Base-by-base conservation (phyloP, 1,140 invertebrate species). In the Diorhabda carinulata region DNA sequence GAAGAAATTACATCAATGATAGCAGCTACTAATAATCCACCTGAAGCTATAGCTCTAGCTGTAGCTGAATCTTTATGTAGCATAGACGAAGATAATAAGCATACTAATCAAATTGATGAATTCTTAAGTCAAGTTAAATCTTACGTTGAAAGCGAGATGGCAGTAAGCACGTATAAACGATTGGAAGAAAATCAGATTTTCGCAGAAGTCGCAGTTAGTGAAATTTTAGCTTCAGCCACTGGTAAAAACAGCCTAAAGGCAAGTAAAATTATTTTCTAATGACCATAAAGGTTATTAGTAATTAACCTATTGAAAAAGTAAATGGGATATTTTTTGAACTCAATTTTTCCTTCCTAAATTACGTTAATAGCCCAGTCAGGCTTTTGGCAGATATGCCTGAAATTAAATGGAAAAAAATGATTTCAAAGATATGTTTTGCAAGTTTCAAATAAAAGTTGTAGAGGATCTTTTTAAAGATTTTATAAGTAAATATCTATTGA, bases 81-180 rank as follows among this genome's bases (percentile, higher is more conserved):
- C n/a, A 87, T 91, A 44, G 90, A 92, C 75, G 89, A 91, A 72
- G 88, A 90, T 60, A 86, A 90, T 73, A 91, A 90, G 72, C 89
- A 92, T 68, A 90, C 88, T 0, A 84, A 87, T 63, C 86, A 91
- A 73, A 88, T 92, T 61, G 82, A 87, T 2, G 78, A 84, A 45
- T 84, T 92, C 5, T 76, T 90, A 9, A 79, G 81, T 25, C 82
- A 85, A 64, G 83, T 86, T 10, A 67, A 81, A 84, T 3, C 57
- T 66, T n/a, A 42, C 43, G 52, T 64, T 81, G 78, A 80, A 58
- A 76, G 83, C 80, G 58, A 80, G 77, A 2, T 69, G 80, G 44
- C 81, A 80, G 72, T 83, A 80, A 70, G 83, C 76, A 70, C 79
- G 78, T 25, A 25, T 25, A 25, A 25, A 25, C 5, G 83, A 81